Evolutionary conservation across 2,797 vertebrate genomes (phyloP).

Genomic region (Poecilia velifera): DNA sequence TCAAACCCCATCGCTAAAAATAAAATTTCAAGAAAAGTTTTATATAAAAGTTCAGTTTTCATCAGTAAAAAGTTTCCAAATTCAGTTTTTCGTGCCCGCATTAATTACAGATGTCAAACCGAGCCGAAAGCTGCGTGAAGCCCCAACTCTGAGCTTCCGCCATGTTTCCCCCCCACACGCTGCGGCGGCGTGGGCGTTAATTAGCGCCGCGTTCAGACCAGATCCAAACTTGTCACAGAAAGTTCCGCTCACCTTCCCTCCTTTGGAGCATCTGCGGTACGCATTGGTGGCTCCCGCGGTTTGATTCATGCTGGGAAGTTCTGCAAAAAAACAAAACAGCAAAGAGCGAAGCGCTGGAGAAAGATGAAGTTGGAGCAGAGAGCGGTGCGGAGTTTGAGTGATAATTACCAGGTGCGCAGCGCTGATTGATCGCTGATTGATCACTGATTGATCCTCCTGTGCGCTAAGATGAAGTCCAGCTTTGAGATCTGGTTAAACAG

Average conservation of each 20-base stretch:
- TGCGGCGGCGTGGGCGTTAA: background rate
- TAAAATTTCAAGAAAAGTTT: background rate
- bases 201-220: background rate
- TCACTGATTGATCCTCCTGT: background rate
- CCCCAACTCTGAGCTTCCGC: background rate
- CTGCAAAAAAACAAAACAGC: slow-evolving; percentile 32
- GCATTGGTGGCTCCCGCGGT: slow-evolving; percentile 91
- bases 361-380: background rate
- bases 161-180: background rate
- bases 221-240: slow-evolving; percentile 13
- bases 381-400: background rate
- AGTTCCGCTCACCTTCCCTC: slow-evolving; percentile 86
- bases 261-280: slow-evolving; percentile 90
- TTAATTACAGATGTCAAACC: background rate
- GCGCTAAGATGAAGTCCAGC: background rate
- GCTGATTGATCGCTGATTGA: background rate
- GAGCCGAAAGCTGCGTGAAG: background rate
- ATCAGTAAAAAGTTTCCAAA: background rate
- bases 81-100: background rate
- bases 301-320: slow-evolving; percentile 89
- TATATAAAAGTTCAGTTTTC: no score
- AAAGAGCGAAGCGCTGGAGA: slow-evolving; percentile 11
- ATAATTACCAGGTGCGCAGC: slow-evolving; percentile 42
- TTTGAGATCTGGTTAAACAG: slow-evolving; percentile 9
- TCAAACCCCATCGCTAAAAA: no score